Conservation (phyloP, 2,888 invertebrate species). For the Ferrisia virgata region DNA sequence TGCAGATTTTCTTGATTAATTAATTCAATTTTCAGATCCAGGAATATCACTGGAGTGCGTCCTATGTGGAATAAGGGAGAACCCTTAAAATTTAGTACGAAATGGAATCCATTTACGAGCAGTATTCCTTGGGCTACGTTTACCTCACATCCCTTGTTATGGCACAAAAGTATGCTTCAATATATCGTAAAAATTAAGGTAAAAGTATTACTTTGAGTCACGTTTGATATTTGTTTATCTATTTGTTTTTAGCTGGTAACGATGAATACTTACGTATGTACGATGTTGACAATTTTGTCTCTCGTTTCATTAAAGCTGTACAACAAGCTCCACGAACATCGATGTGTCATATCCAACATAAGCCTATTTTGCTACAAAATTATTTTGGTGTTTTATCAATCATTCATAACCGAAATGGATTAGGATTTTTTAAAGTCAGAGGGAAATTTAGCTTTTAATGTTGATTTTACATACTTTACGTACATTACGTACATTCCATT, state of each 20-base stretch:
- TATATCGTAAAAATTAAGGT: not conserved
- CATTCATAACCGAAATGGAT: conserved; percentile 74
- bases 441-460: conserved; percentile 78
- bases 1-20: not conserved
- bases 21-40: conserved; percentile 57
- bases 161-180: conserved; percentile 63
- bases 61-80: conserved; percentile 75
- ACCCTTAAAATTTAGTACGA: conserved; percentile 64
- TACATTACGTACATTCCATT: conserved; percentile 34
- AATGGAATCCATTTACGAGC: conserved; percentile 81
- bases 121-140: conserved; percentile 76
- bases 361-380: conserved; percentile 72
- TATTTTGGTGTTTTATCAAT: conserved; percentile 76
- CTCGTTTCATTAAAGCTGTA: conserved; percentile 59
- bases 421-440: conserved; percentile 83
- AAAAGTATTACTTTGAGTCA: not conserved
- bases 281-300: conserved; percentile 63
- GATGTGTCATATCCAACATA: conserved; percentile 62
- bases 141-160: conserved; percentile 74
- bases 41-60: conserved; percentile 71
- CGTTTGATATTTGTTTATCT: not conserved
- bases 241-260: conserved; percentile 47
- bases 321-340: conserved; percentile 53
- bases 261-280: conserved; percentile 54
- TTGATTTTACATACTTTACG: too few relatives aligned